These are phyloP conservation scores for Malurus elegans DNA, from an alignment of 2,113 vertebrate genomes.

Conservation along the genomic window DNA sequence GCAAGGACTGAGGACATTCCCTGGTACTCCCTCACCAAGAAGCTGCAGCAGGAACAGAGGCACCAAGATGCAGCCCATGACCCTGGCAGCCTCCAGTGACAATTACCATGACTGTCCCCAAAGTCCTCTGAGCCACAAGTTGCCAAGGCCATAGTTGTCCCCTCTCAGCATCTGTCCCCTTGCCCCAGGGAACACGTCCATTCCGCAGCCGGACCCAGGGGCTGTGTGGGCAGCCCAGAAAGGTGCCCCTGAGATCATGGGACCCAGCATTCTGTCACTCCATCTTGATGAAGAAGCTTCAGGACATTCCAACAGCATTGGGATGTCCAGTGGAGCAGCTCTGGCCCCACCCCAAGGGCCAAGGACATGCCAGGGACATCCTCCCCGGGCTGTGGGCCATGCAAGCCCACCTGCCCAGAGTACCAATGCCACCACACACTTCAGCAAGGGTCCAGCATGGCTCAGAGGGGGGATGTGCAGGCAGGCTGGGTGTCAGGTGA, in stretches of 20 bases:
- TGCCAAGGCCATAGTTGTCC: not conserved
- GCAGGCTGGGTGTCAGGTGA: not conserved
- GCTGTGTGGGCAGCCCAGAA: not conserved
- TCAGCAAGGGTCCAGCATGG: too few relatives aligned
- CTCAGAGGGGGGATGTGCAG: not conserved
- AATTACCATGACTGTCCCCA: not conserved
- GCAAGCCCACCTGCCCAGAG: not conserved
- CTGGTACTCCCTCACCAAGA: not conserved
- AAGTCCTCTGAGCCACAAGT: not conserved
- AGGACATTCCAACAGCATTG: too few relatives aligned
- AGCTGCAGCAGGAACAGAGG: not conserved
- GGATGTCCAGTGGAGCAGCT: not conserved
- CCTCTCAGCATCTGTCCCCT: not conserved
- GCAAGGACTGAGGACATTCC: not conserved
- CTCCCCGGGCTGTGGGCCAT: not conserved
- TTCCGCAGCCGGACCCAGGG: too few relatives aligned
- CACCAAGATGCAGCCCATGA: not conserved
- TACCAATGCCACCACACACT: rapidly evolving
- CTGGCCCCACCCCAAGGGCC: not conserved
- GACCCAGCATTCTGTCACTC: not conserved
- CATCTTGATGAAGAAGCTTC: not conserved
- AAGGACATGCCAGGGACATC: not conserved
- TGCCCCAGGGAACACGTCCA: not conserved
- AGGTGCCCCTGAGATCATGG: not conserved
- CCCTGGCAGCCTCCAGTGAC: not conserved